phyloP scores from a whole-genome alignment of 2,888 invertebrate genomes.

The Acheta domesticus region DNA sequence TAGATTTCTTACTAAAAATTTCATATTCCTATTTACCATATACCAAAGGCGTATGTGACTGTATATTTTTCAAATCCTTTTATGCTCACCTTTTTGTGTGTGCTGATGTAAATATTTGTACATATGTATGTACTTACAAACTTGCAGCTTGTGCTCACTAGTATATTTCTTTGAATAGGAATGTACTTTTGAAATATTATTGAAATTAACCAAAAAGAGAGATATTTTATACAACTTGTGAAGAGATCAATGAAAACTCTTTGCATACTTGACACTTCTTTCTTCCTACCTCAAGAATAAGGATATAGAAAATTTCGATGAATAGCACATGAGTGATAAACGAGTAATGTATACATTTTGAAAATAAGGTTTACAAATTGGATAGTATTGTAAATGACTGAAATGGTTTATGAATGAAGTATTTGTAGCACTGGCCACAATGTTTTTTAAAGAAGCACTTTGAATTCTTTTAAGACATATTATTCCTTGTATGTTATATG shows the following conservation, averaged over 20 bases:
- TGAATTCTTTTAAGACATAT: not conserved
- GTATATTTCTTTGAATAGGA: slow-evolving; percentile 11
- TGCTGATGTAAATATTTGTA: not conserved
- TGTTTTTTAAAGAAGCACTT: not conserved
- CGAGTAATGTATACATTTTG: not conserved
- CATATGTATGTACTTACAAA: not conserved
- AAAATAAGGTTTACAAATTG: not conserved
- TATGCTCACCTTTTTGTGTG: slow-evolving; percentile 18
- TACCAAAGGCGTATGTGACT: slow-evolving; percentile 18
- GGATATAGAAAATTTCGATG: slow-evolving; percentile 4
- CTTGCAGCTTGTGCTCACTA: not conserved
- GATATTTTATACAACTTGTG: slow-evolving; percentile 9
- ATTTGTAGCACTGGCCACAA: slow-evolving; percentile 10
- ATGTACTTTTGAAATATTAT: slow-evolving; percentile 18
- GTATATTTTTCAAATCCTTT: slow-evolving; percentile 18
- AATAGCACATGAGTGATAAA: not conserved
- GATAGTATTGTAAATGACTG: not conserved
- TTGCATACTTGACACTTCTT: not conserved
- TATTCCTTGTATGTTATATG: slow-evolving; percentile 1
- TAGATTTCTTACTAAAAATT: slow-evolving; percentile 20
- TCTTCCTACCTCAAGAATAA: not conserved
- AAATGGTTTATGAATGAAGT: not conserved
- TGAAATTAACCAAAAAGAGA: slow-evolving; percentile 4
- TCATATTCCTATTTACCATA: slow-evolving; percentile 23
- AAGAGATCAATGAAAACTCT: not conserved